Base-by-base conservation (phyloP, 2,888 invertebrate genomes). In the Latheticus oryzae region DNA sequence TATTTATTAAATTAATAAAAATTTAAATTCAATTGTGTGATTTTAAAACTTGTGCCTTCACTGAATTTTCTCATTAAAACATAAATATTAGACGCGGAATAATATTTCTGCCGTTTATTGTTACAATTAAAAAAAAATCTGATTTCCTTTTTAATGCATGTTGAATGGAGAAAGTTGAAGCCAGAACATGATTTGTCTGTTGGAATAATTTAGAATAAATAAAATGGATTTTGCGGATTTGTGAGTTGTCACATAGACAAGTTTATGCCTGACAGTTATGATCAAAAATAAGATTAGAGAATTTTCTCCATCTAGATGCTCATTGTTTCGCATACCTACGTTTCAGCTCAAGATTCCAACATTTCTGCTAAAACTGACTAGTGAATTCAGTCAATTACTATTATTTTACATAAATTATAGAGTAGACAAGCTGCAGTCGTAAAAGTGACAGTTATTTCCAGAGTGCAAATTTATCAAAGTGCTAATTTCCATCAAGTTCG, bases 381-480 rank as follows among this genome's bases (percentile, higher is more conserved):
- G 30, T 43, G 21, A 23, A 45, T 45, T 45, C 51, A 7, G 30
- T 21, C 26, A 51, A 51, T 51, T 51, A 51, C 50, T 51, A 30
- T 38, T 21, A 51, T 51, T 40, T 38, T 30, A 17, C 12, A 38
- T 30, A 38, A 51, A 51, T 40, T 38, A 30, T 28, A 51, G 23
- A 7, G 11, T 9, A 26, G 42, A 40, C 42, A 16, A 26, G 42
- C 26, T 32, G 9, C 17, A 35, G 16, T 26, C 17, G 50, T 37
- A 50, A 50, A 50, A 50, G 50, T 37, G 50, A 50, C 37, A 37
- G 47, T 47, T 45, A 45, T 24, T 48, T 35, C 35, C 48, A 24
- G 12, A 23, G 30, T 21, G 45, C 32, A 32, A 45, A 45, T 45
- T 45, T 45, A 45, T 45, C 45, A 45, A 32, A 43, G 23, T 24